phyloP scores from a whole-genome alignment of 2,797 vertebrate species.

The Phyllotis vaccarum region DNA sequence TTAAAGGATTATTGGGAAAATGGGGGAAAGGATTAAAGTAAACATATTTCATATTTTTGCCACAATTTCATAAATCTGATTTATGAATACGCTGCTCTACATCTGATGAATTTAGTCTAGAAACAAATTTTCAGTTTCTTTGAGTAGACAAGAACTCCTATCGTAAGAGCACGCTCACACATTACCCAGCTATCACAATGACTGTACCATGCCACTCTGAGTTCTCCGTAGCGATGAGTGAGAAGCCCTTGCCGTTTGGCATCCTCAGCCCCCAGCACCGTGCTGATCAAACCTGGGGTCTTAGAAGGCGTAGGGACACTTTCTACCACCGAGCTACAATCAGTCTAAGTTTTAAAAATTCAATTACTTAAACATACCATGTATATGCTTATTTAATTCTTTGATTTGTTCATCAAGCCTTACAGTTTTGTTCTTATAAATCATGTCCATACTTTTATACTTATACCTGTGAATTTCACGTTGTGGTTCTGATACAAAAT shows the following conservation, averaged over 20 bases:
- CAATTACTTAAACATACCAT: background rate
- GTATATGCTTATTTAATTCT: background rate
- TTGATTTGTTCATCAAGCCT: background rate
- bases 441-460: background rate
- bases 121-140: background rate
- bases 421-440: background rate
- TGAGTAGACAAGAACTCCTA: background rate
- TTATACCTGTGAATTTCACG: background rate
- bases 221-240: background rate
- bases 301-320: background rate
- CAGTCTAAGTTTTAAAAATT: background rate
- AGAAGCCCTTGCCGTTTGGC: background rate
- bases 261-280: background rate
- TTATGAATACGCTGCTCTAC: background rate
- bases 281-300: background rate
- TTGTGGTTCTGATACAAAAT: background rate
- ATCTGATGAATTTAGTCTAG: background rate
- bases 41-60: constrained; percentile 35
- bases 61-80: background rate
- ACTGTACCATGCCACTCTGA: background rate
- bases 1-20: constrained; percentile 38
- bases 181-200: background rate
- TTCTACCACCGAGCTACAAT: background rate
- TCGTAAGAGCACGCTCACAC: background rate
- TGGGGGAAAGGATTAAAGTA: background rate